Conservation (phyloP, 2,888 invertebrate genomes). For the Philopedon plagiatum region DNA sequence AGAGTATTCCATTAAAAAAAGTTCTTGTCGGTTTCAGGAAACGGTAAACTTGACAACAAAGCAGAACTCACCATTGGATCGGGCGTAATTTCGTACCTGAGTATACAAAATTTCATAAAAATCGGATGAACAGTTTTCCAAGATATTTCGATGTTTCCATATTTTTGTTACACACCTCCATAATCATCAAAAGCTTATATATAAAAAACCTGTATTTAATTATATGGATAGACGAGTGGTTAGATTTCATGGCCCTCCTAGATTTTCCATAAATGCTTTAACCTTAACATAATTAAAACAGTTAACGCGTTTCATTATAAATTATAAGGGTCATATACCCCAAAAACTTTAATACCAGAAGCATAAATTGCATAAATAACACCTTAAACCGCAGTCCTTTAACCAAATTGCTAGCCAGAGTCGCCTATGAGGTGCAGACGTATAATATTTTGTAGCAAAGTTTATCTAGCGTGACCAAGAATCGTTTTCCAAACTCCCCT, state of each 20-base stretch:
- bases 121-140: too few species aligned
- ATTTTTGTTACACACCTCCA: too few species aligned
- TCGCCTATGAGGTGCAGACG: constrained; percentile 5
- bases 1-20: too few species aligned
- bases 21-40: too few species aligned
- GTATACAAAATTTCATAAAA: too few species aligned
- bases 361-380: not conserved
- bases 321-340: not conserved
- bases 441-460: not conserved
- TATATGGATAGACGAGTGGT: too few species aligned
- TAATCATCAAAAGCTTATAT: too few species aligned
- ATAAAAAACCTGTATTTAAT: too few species aligned
- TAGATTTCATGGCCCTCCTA: not conserved
- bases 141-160: too few species aligned
- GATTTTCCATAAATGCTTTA: not conserved
- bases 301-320: not conserved
- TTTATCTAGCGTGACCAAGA: constrained; percentile 31
- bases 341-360: not conserved
- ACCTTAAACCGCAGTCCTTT: not conserved
- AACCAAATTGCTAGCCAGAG: constrained; percentile 1
- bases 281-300: not conserved
- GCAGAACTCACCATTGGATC: too few species aligned
- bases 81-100: too few species aligned
- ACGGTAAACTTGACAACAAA: too few species aligned
- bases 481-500: constrained; percentile 6